Conservation (phyloP, 2,113 vertebrate genomes). For the Sphaerodactylus townsendi region DNA sequence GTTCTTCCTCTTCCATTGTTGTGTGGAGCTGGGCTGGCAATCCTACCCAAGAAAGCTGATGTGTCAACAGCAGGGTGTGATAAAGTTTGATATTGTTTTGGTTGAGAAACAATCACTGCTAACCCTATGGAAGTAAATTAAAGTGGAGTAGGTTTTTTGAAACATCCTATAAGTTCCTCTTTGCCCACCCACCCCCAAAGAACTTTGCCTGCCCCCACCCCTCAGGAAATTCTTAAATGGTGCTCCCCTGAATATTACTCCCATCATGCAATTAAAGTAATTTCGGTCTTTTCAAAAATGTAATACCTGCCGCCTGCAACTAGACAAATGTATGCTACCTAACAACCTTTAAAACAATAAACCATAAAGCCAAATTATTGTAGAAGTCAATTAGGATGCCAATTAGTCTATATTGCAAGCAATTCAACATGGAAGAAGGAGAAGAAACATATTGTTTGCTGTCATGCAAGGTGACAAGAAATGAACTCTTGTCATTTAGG, state of each 20-base stretch:
- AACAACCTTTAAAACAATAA: conserved; percentile 59
- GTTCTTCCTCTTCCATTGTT: no score
- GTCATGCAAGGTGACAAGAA: conserved; percentile 56
- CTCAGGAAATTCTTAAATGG: neutral
- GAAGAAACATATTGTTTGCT: conserved; percentile 56
- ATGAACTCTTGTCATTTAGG: conserved; percentile 58
- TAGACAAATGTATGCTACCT: conserved; percentile 53
- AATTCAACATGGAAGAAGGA: conserved; percentile 28
- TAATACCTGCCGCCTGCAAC: conserved; percentile 30
- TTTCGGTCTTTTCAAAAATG: conserved; percentile 55
- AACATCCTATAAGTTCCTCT: neutral
- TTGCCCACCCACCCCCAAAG: neutral
- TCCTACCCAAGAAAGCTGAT: no score
- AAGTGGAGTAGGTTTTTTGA: neutral
- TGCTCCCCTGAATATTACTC: conserved; percentile 13
- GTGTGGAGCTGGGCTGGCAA: no score
- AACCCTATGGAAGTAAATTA: neutral
- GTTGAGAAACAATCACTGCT: no score
- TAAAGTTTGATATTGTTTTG: no score
- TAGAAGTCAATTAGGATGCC: conserved; percentile 65
- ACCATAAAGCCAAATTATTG: conserved; percentile 64
- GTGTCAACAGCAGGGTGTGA: no score
- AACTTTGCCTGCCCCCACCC: neutral
- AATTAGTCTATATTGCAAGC: conserved; percentile 64
- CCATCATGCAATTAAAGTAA: conserved; percentile 55